Conservation (phyloP, 2,113 vertebrate genomes). For the Sturnus vulgaris region DNA sequence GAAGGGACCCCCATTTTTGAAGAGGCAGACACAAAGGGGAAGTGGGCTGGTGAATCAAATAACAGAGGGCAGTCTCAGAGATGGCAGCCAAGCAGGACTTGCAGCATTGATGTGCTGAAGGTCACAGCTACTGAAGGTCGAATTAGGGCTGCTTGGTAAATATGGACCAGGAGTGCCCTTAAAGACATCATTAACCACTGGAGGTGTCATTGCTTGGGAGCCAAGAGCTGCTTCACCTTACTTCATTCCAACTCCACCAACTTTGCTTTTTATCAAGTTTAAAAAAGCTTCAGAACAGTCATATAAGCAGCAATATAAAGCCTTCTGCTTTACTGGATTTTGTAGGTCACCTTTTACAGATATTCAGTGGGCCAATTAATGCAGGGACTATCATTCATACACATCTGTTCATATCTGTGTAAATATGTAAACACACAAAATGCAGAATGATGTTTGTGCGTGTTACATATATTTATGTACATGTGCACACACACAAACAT, state of each 20-base stretch:
- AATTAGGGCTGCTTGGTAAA: background rate
- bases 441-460: background rate
- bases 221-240: background rate
- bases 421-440: background rate
- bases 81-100: background rate
- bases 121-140: background rate
- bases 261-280: background rate
- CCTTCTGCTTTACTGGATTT: background rate
- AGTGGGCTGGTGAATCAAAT: background rate
- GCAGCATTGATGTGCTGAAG: background rate
- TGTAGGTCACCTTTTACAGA: background rate
- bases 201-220: background rate
- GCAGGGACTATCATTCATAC: background rate
- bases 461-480: background rate
- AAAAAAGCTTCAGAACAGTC: background rate
- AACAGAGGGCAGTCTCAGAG: background rate
- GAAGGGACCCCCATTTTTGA: background rate
- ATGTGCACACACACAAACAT: too few relatives aligned
- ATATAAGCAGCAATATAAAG: background rate
- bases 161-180: background rate
- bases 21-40: background rate
- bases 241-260: background rate
- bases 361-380: background rate
- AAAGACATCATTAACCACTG: background rate
- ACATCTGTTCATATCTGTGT: background rate